Conservation (phyloP, 2,888 invertebrate genomes). For the Strigamia crassipes region DNA sequence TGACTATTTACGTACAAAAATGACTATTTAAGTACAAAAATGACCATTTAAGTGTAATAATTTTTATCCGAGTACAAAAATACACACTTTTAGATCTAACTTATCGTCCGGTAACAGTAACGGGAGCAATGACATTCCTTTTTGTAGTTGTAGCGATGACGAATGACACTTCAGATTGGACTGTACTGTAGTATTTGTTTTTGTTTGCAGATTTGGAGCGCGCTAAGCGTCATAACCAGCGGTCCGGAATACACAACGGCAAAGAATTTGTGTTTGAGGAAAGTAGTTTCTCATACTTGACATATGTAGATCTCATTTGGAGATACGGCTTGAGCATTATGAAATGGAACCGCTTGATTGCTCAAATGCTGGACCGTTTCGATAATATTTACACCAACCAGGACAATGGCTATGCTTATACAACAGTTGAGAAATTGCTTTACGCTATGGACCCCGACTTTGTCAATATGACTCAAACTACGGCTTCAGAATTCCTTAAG, state of each 20-base stretch:
- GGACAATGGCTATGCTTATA: constrained; percentile 62
- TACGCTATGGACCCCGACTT: constrained; percentile 63
- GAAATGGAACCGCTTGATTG: constrained; percentile 60
- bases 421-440: constrained; percentile 63
- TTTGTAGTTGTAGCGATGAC: too few species aligned
- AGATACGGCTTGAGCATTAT: constrained; percentile 65
- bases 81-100: too few species aligned
- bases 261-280: constrained; percentile 64
- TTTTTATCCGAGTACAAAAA: too few species aligned
- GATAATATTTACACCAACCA: constrained; percentile 65
- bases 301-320: constrained; percentile 62
- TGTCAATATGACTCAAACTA: constrained; percentile 59
- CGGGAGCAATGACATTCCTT: too few species aligned
- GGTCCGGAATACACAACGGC: constrained; percentile 64
- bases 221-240: constrained; percentile 51
- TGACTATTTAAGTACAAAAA: too few species aligned
- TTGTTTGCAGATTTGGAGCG: constrained; percentile 57
- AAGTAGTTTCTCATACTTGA: constrained; percentile 61
- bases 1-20: too few species aligned
- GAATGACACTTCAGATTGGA: too few species aligned
- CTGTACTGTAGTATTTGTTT: too few species aligned
- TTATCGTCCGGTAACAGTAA: too few species aligned
- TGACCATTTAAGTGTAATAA: too few species aligned
- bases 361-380: constrained; percentile 59
- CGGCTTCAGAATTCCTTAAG: constrained; percentile 59